Conservation (phyloP, 2,888 invertebrate species). For the Drosophila stalkeri region DNA sequence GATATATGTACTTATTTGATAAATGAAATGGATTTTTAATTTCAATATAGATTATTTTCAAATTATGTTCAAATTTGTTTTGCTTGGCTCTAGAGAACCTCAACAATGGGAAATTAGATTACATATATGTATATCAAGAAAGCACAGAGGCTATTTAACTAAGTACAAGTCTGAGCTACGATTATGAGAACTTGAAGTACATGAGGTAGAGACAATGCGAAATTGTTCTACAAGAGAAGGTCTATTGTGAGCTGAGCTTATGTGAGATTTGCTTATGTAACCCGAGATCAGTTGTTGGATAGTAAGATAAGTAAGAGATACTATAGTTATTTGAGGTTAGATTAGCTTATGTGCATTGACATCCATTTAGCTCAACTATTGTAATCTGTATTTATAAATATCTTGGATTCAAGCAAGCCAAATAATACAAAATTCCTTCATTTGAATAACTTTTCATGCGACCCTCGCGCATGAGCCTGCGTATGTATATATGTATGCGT, state of each 20-base stretch:
- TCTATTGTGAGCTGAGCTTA: not conserved
- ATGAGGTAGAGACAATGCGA: not conserved
- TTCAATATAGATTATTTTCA: not conserved
- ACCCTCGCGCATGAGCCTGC: not conserved
- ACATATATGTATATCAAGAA: too few relatives aligned
- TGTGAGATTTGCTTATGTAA: not conserved
- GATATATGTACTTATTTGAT: not conserved
- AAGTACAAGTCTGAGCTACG: not conserved
- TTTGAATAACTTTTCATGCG: not conserved
- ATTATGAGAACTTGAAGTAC: not conserved
- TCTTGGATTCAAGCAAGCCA: not conserved
- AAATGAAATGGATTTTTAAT: not conserved
- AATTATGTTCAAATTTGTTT: too few relatives aligned
- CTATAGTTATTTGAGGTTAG: too few relatives aligned
- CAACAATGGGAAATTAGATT: too few relatives aligned
- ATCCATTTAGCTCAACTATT: not conserved
- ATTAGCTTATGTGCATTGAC: not conserved
- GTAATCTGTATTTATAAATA: not conserved
- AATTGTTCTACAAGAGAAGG: not conserved
- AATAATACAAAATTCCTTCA: not conserved
- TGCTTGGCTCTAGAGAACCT: not conserved
- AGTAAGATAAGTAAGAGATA: not conserved
- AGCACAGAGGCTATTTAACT: too few relatives aligned
- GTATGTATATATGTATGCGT: conserved; percentile 13
- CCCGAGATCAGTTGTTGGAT: not conserved